Evolutionary conservation across 2,797 vertebrate genomes (phyloP).

Genomic region (Hyperoplus lanceolatus): DNA sequence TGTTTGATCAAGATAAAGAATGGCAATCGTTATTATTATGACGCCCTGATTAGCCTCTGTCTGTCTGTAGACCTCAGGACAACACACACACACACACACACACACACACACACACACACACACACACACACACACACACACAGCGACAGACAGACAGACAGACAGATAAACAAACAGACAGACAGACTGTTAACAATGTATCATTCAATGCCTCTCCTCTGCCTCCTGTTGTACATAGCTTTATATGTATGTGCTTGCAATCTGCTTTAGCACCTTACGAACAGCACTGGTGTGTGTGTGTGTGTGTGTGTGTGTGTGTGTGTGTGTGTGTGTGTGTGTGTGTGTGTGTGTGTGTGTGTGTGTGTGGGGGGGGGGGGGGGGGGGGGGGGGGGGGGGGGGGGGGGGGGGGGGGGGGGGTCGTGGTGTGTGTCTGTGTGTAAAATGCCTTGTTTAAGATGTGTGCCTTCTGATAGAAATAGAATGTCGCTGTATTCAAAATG

Average conservation of each 20-base stretch:
- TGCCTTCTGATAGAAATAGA: conserved; percentile 52
- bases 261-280: conserved; percentile 94
- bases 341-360: not conserved
- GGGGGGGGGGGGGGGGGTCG: too few relatives aligned
- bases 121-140: conserved; percentile 36
- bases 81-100: conserved; percentile 29
- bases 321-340: conserved; percentile 5
- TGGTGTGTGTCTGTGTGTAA: not conserved
- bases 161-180: too few relatives aligned
- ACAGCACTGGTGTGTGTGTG: conserved; percentile 83
- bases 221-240: conserved; percentile 87
- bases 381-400: too few relatives aligned
- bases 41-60: conserved; percentile 27
- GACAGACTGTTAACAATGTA: conserved; percentile 52
- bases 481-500: conserved; percentile 36
- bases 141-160: conserved; percentile 27
- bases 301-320: conserved; percentile 11
- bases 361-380: too few relatives aligned
- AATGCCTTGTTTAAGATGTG: conserved; percentile 50
- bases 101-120: conserved; percentile 19
- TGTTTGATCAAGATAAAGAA: conserved; percentile 10
- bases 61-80: conserved; percentile 65
- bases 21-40: conserved; percentile 9
- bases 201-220: conserved; percentile 19
- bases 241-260: conserved; percentile 82